Percentiles rank a stretch among this genome's conserved stretches.
These are phyloP conservation scores for Drosophila asahinai DNA, from an alignment of 1,140 invertebrate species.

Conservation along the genomic window DNA sequence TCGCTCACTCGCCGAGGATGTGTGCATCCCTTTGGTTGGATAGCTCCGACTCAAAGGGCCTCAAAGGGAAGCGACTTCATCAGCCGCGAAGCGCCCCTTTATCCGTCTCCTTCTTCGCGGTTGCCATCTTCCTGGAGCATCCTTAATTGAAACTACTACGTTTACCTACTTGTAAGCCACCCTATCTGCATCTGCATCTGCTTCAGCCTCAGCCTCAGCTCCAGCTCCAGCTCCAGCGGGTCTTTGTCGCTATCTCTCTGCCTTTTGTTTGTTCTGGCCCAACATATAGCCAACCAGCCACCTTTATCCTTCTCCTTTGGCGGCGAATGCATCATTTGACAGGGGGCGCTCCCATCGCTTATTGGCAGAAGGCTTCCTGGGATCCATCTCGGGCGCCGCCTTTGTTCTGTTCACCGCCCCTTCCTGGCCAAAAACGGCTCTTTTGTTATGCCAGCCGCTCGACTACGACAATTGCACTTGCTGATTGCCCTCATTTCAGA, in stretches of 20 bases:
- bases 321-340: conserved; percentile 40
- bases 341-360: conserved; percentile 33
- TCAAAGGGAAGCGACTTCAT: conserved; percentile 22
- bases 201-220: conserved; percentile 6
- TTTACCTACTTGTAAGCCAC: conserved; percentile 71
- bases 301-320: conserved; percentile 8
- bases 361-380: conserved; percentile 43
- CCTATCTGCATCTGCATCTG: conserved; percentile 54
- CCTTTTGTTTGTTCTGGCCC: conserved; percentile 72
- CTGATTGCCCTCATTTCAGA: conserved; percentile 83
- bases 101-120: conserved; percentile 6
- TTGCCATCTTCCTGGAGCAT: conserved; percentile 41
- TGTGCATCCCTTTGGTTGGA: conserved; percentile 45
- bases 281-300: conserved; percentile 25
- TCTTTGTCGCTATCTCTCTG: conserved; percentile 54
- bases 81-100: conserved; percentile 7
- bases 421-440: conserved; percentile 54
- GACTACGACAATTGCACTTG: conserved; percentile 75
- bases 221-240: conserved; percentile 7
- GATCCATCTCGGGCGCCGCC: conserved; percentile 44
- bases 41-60: conserved; percentile 6
- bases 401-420: conserved; percentile 44
- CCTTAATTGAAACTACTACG: conserved; percentile 73
- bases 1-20: conserved; percentile 23
- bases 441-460: conserved; percentile 81